These are phyloP conservation scores for Apostichopus japonicus DNA, from an alignment of 35 echinoderm and acorn worm species.

Conservation along the genomic window DNA sequence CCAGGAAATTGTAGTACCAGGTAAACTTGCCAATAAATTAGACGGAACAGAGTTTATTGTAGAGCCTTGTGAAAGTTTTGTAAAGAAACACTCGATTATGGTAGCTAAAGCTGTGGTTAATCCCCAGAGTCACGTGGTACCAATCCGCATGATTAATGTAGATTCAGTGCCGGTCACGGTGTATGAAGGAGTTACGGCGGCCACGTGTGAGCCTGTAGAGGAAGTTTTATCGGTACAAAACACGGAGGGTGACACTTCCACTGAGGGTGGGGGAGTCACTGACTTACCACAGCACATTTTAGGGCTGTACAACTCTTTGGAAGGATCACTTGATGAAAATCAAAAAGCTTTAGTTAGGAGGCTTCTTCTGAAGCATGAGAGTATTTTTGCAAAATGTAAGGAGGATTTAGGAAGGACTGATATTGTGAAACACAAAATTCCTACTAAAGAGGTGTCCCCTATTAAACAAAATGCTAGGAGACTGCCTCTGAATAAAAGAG, in stretches of 20 bases:
- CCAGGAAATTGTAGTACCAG: too few relatives aligned
- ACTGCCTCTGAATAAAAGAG: slow-evolving; percentile 32
- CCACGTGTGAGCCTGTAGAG: too few relatives aligned
- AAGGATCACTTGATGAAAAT: not conserved
- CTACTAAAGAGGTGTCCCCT: not conserved
- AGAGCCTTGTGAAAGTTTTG: too few relatives aligned
- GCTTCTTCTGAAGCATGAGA: slow-evolving; percentile 18
- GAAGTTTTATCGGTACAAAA: too few relatives aligned
- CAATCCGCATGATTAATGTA: too few relatives aligned
- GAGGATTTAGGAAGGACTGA: slow-evolving; percentile 21
- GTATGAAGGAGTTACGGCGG: too few relatives aligned
- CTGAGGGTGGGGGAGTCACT: not conserved
- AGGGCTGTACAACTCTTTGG: not conserved
- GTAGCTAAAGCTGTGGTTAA: too few relatives aligned
- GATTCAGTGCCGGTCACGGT: too few relatives aligned
- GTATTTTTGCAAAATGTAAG: slow-evolving; percentile 17
- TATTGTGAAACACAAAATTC: slow-evolving; percentile 41
- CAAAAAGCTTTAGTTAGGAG: not conserved
- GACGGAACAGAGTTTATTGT: too few relatives aligned
- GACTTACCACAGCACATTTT: not conserved
- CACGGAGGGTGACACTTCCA: not conserved
- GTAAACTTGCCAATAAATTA: too few relatives aligned
- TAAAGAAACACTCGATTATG: too few relatives aligned
- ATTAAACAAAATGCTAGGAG: slow-evolving; percentile 55
- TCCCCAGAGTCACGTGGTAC: too few relatives aligned